Conservation (phyloP, 2,113 vertebrate genomes). For the Gallinago jamesoni region DNA sequence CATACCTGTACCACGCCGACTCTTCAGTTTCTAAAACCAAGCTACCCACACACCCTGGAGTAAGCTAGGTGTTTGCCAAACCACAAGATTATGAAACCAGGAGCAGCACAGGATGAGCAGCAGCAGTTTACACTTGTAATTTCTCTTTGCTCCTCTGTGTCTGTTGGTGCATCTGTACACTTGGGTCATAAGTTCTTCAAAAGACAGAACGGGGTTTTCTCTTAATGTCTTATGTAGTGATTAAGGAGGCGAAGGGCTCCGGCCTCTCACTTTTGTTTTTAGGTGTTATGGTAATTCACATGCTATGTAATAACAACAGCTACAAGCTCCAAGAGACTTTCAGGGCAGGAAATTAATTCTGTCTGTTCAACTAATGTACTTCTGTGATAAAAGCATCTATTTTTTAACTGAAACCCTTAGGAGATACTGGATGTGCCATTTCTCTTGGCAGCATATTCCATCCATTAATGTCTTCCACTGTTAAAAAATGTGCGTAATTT, state of each 20-base stretch:
- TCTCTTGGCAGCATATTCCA: not conserved
- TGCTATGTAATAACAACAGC: not conserved
- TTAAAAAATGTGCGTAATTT: not conserved
- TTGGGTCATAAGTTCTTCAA: not conserved
- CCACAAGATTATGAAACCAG: slow-evolving; percentile 17
- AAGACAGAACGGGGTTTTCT: not conserved
- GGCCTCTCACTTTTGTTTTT: not conserved
- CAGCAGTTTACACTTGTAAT: not conserved
- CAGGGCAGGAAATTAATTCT: not conserved
- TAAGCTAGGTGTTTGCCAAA: not conserved
- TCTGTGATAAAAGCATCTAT: not conserved
- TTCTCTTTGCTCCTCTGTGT: not conserved
- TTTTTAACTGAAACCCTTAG: not conserved
- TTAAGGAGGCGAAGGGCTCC: not conserved
- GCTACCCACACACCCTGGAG: not conserved
- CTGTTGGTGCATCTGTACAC: not conserved
- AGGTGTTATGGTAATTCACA: not conserved
- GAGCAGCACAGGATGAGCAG: not conserved
- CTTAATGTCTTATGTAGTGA: not conserved
- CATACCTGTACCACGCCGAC: slow-evolving; percentile 3
- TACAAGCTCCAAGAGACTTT: not conserved
- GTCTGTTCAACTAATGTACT: not conserved
- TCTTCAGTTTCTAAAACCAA: not conserved
- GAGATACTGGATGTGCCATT: not conserved
- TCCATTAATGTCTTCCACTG: not conserved